Evolutionary conservation across 2,797 vertebrate genomes (phyloP), one percentile per base, ranked within the genome.

Genomic region (Lagorchestes hirsutus): DNA sequence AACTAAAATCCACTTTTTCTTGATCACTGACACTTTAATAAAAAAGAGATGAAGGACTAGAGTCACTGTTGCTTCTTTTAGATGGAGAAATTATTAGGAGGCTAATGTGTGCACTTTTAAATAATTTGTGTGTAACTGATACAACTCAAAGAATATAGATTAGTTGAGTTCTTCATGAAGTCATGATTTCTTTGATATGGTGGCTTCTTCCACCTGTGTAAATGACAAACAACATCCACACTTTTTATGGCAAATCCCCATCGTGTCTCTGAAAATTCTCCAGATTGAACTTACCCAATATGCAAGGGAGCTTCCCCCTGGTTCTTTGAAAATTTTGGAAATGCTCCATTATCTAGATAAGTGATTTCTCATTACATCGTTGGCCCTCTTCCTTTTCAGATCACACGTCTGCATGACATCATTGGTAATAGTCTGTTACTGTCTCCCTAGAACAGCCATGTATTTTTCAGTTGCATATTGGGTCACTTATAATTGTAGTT

Each of bases 41-140:
- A 92, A 90, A 27, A 56, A 92, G 34, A 46, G 67, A n/a, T 24
- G 40, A 87, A 11, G 50, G 55, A 59, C 67, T 94, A 67, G 58
- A 82, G 90, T 90, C 50, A 91, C 52, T 95, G 40, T 87, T 95
- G 92, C 55, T 46, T 96, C 54, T 90, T 67, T 90, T 92, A 67
- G 54, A 90, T 58, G 95, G 67, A 92, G 55, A 91, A 59, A 31
- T 95, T 95, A 95, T 18, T 74, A 4, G 74, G 40, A 46, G 46
- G 40, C 40, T 27, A 46, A 87, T 46, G 4, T 46, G 46, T 87
- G 24, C 22, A 46, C 40, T 87, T 87, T 87, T 87, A 10, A 87
- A 50, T 50, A 9, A 50, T 87, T 87, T 87, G 40, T 46, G 40
- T 50, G 3, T 50, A 46, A 46, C 10, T 28, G 24, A 87, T 50